Percentiles rank a stretch among this genome's conserved stretches.
Conservation (phyloP, 2,888 invertebrate species). For the Ctena decussata region DNA sequence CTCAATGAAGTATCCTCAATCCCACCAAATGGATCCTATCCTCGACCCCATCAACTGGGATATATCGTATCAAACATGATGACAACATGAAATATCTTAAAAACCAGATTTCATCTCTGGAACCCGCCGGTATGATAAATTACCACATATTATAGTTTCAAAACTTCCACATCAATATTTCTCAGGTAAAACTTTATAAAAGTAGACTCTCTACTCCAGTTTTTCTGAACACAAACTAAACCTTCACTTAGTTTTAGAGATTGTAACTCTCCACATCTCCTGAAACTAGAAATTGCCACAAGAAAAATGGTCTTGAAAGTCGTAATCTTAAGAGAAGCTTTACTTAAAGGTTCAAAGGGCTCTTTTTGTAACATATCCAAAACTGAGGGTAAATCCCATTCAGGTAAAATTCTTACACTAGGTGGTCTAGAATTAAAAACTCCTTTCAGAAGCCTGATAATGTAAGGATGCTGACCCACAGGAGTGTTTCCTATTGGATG, state of each 20-base stretch:
- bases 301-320: constrained; percentile 28
- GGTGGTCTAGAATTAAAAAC: constrained; percentile 40
- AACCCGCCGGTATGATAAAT: constrained; percentile 5
- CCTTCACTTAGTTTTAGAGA: constrained; percentile 10
- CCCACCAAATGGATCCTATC: too few species aligned
- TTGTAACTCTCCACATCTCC: constrained; percentile 27
- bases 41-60: too few species aligned
- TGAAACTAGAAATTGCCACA: constrained; percentile 30
- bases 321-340: constrained; percentile 15
- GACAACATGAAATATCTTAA: too few species aligned
- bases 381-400: constrained; percentile 45
- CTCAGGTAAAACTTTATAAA: constrained; percentile 40
- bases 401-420: constrained; percentile 22
- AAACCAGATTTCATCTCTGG: neutral
- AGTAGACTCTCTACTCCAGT: constrained; percentile 46
- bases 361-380: constrained; percentile 19
- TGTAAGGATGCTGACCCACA: constrained; percentile 36
- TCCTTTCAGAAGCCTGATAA: constrained; percentile 23
- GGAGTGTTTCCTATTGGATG: neutral
- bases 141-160: neutral
- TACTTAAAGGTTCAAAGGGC: constrained; percentile 43
- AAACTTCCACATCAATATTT: neutral
- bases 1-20: too few species aligned
- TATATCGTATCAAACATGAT: too few species aligned
- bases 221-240: neutral